Conservation (phyloP, 2,888 invertebrate genomes). For the Deroplatys truncata region DNA sequence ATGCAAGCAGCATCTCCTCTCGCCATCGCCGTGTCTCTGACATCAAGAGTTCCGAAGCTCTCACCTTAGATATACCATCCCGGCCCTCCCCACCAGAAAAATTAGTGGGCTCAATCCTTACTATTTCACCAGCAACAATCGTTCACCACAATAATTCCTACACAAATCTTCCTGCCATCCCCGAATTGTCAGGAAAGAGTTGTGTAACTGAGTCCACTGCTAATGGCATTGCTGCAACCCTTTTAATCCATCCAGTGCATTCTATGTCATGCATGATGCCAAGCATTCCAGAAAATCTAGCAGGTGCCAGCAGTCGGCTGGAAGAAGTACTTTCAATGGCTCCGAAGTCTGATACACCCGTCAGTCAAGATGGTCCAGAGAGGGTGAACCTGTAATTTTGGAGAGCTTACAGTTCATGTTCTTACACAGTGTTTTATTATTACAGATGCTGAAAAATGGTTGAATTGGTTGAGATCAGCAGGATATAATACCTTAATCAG, state of each 20-base stretch:
- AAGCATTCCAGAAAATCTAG: conserved; percentile 21
- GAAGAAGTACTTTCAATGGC: neutral
- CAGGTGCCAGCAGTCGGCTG: neutral
- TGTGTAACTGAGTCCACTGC: neutral
- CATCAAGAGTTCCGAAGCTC: conserved; percentile 5
- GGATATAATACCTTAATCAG: neutral
- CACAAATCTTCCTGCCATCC: conserved; percentile 21
- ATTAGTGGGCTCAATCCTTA: neutral
- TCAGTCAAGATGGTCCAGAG: neutral
- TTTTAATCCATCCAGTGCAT: conserved; percentile 7
- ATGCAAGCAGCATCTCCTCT: conserved; percentile 1
- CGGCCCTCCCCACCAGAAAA: neutral
- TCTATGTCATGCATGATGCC: conserved; percentile 13
- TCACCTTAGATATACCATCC: neutral
- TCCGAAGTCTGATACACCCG: neutral
- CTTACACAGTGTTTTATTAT: neutral
- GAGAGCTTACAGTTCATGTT: neutral
- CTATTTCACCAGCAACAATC: neutral
- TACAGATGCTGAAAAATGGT: neutral
- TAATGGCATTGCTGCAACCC: neutral
- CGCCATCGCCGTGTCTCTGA: conserved; percentile 11
- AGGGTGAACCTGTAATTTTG: neutral
- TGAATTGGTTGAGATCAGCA: neutral
- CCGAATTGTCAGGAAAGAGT: neutral
- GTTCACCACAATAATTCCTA: conserved; percentile 19